phyloP scores from a whole-genome alignment of 2,113 vertebrate genomes.

The Xerus inauris region DNA sequence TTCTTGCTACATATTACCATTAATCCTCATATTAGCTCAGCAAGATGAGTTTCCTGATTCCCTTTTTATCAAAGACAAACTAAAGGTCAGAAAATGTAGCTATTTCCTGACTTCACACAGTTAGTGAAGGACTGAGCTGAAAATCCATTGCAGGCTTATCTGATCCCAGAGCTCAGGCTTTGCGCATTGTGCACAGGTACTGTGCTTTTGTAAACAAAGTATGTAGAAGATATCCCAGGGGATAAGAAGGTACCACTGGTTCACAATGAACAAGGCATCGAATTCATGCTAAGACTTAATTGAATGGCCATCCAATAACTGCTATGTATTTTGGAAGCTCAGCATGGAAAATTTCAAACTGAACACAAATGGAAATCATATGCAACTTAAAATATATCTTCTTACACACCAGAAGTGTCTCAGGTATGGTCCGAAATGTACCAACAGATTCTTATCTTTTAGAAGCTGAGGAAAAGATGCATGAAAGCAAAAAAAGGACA shows the following conservation, averaged over 20 bases:
- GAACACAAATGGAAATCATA: background rate
- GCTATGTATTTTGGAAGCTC: background rate
- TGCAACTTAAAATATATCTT: background rate
- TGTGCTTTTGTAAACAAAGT: constrained; percentile 6
- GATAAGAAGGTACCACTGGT: background rate
- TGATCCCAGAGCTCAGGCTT: background rate
- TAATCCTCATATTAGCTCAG: background rate
- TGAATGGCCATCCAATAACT: background rate
- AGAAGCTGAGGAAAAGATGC: background rate
- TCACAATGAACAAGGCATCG: background rate
- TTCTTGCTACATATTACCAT: background rate
- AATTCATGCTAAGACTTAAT: background rate
- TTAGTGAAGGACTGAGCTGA: background rate
- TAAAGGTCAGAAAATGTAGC: background rate
- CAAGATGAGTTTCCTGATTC: background rate
- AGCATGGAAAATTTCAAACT: background rate
- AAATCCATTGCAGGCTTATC: background rate
- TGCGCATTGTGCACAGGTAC: background rate
- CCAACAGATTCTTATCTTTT: constrained; percentile 3
- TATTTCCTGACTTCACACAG: background rate
- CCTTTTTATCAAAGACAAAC: background rate
- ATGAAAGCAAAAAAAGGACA: background rate
- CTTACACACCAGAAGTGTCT: background rate
- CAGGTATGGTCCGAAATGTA: background rate
- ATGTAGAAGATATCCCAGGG: background rate